Evolutionary conservation across 2,888 invertebrate genomes (phyloP).

Genomic region (Cataglyphis rosenhaueri): DNA sequence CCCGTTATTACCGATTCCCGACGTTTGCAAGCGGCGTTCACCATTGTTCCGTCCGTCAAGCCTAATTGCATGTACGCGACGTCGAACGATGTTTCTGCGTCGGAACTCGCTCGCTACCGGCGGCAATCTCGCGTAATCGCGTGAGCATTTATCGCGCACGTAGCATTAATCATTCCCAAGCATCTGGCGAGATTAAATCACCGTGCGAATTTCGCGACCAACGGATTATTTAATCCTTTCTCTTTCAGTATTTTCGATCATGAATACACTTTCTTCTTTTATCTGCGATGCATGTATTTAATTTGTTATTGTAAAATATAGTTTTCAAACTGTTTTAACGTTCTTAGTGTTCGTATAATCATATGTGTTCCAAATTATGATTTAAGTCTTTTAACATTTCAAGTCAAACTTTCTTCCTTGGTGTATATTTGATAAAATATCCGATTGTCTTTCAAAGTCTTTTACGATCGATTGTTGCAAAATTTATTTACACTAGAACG

Average conservation of each 20-base stretch:
- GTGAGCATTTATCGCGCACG: slow-evolving; percentile 53
- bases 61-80: slow-evolving; percentile 68
- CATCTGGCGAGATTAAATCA: slow-evolving; percentile 60
- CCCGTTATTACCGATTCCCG: slow-evolving; percentile 44
- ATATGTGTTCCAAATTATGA: neutral
- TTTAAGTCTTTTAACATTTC: neutral
- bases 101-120: slow-evolving; percentile 57
- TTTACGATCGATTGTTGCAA: neutral
- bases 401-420: neutral
- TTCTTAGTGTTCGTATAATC: neutral
- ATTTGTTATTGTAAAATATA: slow-evolving; percentile 26
- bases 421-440: neutral
- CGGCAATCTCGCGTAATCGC: slow-evolving; percentile 56
- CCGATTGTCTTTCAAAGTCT: neutral
- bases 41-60: slow-evolving; percentile 76
- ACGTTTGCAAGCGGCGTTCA: slow-evolving; percentile 52
- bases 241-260: slow-evolving; percentile 26
- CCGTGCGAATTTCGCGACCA: slow-evolving; percentile 53
- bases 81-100: slow-evolving; percentile 55
- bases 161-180: slow-evolving; percentile 68
- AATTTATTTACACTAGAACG: neutral
- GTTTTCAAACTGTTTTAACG: slow-evolving; percentile 6
- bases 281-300: neutral
- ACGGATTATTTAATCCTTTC: slow-evolving; percentile 40
- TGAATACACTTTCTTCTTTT: neutral